Percentiles rank a stretch among this genome's conserved stretches.
Evolutionary conservation across 2,888 invertebrate species (phyloP).

Genomic region (Hyppa rectilinea): DNA sequence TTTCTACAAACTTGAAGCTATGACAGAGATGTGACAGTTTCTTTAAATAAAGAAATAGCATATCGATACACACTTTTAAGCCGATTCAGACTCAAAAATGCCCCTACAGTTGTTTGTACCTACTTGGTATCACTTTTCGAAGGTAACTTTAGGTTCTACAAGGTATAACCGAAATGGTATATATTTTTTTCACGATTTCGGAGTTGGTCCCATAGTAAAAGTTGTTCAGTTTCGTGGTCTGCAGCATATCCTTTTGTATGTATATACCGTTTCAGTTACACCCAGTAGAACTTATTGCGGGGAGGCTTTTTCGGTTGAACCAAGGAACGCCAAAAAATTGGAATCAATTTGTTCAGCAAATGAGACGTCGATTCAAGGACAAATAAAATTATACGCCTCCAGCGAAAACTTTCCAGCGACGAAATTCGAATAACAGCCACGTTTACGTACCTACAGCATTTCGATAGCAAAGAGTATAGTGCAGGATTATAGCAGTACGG

Average conservation of each 20-base stretch:
- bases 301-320: neutral
- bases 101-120: neutral
- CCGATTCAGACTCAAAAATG: neutral
- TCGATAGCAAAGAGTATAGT: constrained; percentile 33
- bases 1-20: constrained; percentile 6
- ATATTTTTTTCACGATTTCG: too few relatives aligned
- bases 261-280: too few relatives aligned
- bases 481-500: constrained; percentile 46
- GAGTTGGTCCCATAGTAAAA: too few relatives aligned
- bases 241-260: too few relatives aligned
- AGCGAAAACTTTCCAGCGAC: constrained; percentile 15
- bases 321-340: constrained; percentile 13
- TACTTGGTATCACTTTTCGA: neutral
- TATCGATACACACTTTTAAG: neutral
- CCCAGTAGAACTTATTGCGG: neutral
- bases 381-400: constrained; percentile 32
- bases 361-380: constrained; percentile 36
- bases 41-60: constrained; percentile 8
- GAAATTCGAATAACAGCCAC: constrained; percentile 35
- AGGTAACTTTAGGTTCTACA: neutral
- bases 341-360: constrained; percentile 39
- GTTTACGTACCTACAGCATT: constrained; percentile 34
- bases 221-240: too few relatives aligned
- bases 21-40: constrained; percentile 11
- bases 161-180: too few relatives aligned